Evolutionary conservation across 2,113 vertebrate species (phyloP), one percentile per base, ranked within the genome.

Genomic region (Thomomys bottae): DNA sequence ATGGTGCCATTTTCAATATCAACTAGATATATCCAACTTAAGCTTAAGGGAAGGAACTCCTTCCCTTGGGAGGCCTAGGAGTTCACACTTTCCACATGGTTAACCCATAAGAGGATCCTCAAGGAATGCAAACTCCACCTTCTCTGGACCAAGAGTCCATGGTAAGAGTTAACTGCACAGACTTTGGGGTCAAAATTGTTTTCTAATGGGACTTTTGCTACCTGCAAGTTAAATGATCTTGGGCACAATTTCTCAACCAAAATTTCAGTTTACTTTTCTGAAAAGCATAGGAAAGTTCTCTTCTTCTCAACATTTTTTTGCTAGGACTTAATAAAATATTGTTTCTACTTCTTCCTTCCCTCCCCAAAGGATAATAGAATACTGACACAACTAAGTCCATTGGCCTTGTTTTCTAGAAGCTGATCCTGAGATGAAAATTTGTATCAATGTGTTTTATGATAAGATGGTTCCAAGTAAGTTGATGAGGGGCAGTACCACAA

Each of bases 381-480:
- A 18, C 84, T 70, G 8, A 30, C 59, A 54, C 4, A 89, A 81
- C 4, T 66, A 49, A 17, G 20, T n/a, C 3, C 57, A 20, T 88
- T 86, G 49, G 23, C 14, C 88, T 54, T 12, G 17, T 66, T 75
- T 77, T 34, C 61, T 67, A 49, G 61, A 80, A 72, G 38, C 20
- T 87, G 57, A 88, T n/a, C 32, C 34, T 61, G 21, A 75, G 45
- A 84, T 93, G 42, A 80, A 20, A 71, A 10, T 90, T 84, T 90
- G 8, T 64, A 20, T 77, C 64, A 75, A 1, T 42, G 28, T 77
- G 57, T 72, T 36, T 90, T 73, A 72, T 80, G 71, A 83, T 23
- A 68, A 90, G 45, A 8, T 72, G 2, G 15, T 71, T 2, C 7
- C 11, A 57, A 59, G 24, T 18, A 88, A 76, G 15, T 49, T 77